Conservation (phyloP, 2,797 vertebrate species). For the Enteromius radiatus region DNA sequence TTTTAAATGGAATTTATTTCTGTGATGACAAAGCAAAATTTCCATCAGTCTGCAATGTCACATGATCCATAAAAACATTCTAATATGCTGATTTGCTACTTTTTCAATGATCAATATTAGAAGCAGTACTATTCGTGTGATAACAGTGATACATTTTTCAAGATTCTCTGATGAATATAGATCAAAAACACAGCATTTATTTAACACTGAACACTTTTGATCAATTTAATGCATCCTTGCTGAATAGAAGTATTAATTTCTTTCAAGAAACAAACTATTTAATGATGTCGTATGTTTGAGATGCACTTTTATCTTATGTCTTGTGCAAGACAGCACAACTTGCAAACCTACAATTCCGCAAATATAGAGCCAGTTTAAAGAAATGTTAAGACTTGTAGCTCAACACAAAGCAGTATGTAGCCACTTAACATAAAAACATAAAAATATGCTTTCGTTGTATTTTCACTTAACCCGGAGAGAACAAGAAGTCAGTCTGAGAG, state of each 20-base stretch:
- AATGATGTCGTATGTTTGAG: background rate
- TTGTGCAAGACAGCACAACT: background rate
- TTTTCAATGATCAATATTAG: background rate
- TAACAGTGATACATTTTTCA: background rate
- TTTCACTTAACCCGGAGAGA: background rate
- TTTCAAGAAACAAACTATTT: background rate
- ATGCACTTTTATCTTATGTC: background rate
- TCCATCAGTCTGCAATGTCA: background rate
- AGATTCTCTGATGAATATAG: background rate
- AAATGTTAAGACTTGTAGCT: background rate
- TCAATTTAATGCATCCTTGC: background rate
- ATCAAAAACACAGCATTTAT: background rate
- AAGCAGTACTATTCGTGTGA: background rate
- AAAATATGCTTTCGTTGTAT: background rate
- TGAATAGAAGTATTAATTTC: background rate
- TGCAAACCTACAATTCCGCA: background rate
- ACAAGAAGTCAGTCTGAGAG: background rate
- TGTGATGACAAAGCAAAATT: background rate
- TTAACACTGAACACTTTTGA: background rate
- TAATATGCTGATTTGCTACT: background rate
- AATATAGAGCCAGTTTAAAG: slow-evolving; percentile 2
- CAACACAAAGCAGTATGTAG: slow-evolving; percentile 1
- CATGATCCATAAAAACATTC: background rate
- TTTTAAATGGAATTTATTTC: background rate
- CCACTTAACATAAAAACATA: background rate